These are phyloP conservation scores for Ammodytes dubius DNA, from an alignment of 2,113 vertebrate genomes.

Conservation along the genomic window DNA sequence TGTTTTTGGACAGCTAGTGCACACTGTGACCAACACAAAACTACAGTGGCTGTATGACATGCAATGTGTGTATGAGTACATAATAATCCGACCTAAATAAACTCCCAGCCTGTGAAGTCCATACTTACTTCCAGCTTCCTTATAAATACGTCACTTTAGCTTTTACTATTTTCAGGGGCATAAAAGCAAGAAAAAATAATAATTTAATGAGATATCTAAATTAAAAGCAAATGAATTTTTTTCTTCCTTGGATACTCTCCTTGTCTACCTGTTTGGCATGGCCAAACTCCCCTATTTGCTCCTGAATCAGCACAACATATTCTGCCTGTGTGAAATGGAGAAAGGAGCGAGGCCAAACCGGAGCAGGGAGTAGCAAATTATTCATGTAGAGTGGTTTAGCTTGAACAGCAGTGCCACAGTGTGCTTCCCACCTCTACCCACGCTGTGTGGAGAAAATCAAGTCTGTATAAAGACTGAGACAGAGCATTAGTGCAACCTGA, in stretches of 20 bases:
- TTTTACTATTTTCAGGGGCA: background rate
- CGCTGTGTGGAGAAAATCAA: constrained; percentile 59
- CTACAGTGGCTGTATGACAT: constrained; percentile 11
- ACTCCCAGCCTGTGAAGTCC: background rate
- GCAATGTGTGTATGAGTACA: constrained; percentile 5
- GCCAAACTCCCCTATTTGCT: constrained; percentile 64
- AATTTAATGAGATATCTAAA: constrained; percentile 27
- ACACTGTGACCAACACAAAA: constrained; percentile 18
- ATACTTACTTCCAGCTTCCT: background rate
- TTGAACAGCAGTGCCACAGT: constrained; percentile 57
- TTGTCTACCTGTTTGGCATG: constrained; percentile 51
- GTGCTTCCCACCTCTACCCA: constrained; percentile 67
- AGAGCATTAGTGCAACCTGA: constrained; percentile 43
- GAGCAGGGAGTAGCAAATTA: constrained; percentile 74
- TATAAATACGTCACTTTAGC: background rate
- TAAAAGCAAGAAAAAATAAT: background rate
- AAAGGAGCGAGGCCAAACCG: constrained; percentile 65
- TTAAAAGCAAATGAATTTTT: constrained; percentile 38
- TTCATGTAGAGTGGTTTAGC: constrained; percentile 77
- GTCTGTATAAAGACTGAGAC: constrained; percentile 41
- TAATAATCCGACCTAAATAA: background rate
- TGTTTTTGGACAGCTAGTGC: constrained; percentile 45
- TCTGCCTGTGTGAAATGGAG: constrained; percentile 66
- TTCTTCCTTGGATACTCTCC: constrained; percentile 22
- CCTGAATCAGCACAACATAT: constrained; percentile 71